These are phyloP conservation scores for Plumapathes pennacea DNA, from an alignment of 92 coral and sea anemone genomes.

Conservation along the genomic window DNA sequence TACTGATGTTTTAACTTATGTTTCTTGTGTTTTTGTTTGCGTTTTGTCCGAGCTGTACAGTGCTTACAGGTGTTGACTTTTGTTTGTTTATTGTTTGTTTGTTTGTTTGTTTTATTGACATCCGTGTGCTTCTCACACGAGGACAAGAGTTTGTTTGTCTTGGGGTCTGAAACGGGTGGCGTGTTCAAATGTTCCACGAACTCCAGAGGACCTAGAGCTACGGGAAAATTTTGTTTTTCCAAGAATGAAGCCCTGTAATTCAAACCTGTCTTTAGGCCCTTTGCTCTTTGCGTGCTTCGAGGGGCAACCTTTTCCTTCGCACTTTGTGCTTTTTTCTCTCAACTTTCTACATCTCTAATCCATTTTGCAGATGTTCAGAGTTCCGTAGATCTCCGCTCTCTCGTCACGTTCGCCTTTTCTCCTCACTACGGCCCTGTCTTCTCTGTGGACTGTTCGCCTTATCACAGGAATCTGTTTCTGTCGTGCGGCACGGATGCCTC, in stretches of 20 bases:
- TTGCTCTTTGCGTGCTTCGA: too few species aligned
- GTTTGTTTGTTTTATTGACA: slow-evolving; percentile 53
- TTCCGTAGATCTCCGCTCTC: slow-evolving; percentile 83
- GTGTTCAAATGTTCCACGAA: slow-evolving; percentile 91
- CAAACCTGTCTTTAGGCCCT: too few species aligned
- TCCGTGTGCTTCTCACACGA: slow-evolving; percentile 91
- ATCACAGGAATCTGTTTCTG: slow-evolving; percentile 90
- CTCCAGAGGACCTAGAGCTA: slow-evolving; percentile 72
- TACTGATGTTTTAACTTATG: too few species aligned
- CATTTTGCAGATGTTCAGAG: slow-evolving; percentile 58
- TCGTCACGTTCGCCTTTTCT: slow-evolving; percentile 90
- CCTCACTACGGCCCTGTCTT: slow-evolving; percentile 94
- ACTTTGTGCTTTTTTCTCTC: too few species aligned
- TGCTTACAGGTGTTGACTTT: too few species aligned
- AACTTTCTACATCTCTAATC: too few species aligned
- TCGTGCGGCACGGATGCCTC: slow-evolving; percentile 92
- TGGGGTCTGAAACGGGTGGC: slow-evolving; percentile 98
- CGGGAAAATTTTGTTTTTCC: too few species aligned
- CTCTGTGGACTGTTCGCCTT: slow-evolving; percentile 88
- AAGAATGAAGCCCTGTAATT: too few species aligned
- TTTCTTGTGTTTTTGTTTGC: too few species aligned
- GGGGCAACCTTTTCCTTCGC: too few species aligned
- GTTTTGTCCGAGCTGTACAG: too few species aligned
- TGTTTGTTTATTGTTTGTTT: too few species aligned
- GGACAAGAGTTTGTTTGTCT: slow-evolving; percentile 85